Percentiles rank a stretch among this genome's conserved stretches.
Evolutionary conservation across 2,888 invertebrate genomes (phyloP).

Genomic region (Serrognathus titanus): DNA sequence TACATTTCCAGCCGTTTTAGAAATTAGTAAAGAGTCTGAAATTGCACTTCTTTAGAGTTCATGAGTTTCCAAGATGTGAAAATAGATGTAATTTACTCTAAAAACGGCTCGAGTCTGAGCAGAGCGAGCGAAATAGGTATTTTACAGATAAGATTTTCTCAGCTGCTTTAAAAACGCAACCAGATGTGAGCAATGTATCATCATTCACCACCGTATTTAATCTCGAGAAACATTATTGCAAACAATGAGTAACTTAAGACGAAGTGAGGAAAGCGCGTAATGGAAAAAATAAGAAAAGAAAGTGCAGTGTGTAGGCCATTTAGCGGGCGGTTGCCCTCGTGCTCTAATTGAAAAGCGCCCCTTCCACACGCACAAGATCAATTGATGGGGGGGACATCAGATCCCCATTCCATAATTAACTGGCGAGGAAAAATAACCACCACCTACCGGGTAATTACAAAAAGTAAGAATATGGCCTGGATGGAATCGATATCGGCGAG

Average conservation of each 20-base stretch:
- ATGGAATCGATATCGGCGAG: constrained; percentile 11
- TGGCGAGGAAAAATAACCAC: constrained; percentile 14
- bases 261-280: neutral
- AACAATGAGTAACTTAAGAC: neutral
- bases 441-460: constrained; percentile 20
- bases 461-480: constrained; percentile 6
- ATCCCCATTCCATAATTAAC: constrained; percentile 21
- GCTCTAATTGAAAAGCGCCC: constrained; percentile 22
- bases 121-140: neutral
- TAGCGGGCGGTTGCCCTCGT: constrained; percentile 15
- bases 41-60: neutral
- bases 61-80: neutral
- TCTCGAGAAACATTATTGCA: constrained; percentile 9
- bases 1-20: neutral
- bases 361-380: constrained; percentile 15
- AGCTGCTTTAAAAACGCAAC: neutral
- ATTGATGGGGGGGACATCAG: constrained; percentile 15
- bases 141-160: neutral
- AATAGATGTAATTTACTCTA: neutral
- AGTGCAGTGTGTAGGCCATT: constrained; percentile 14
- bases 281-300: constrained; percentile 9
- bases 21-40: neutral
- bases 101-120: neutral
- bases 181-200: neutral
- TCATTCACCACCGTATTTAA: constrained; percentile 7